Evolutionary conservation across 2,113 vertebrate species (phyloP), one percentile per base, ranked within the genome.

Genomic region (Fukomys damarensis): DNA sequence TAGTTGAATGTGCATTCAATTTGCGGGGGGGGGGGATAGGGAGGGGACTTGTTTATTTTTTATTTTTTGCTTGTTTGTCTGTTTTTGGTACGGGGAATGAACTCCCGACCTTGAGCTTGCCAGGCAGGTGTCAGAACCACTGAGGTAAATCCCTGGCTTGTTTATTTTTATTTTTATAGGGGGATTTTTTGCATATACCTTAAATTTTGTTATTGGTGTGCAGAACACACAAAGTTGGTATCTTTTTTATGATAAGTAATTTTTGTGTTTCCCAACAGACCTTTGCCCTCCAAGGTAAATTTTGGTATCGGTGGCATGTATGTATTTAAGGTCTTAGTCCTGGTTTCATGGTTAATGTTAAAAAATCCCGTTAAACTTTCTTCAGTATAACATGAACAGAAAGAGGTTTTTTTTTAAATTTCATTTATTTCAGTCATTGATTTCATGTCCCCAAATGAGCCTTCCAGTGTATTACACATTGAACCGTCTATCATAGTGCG

Each of bases 331-430:
- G 24, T 61, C 65, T 70, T 85, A 14, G 65, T 68, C 49, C 22
- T 58, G 61, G 32, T 94, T 76, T 96, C 26, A 13, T 65, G 43
- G 76, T 95, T 65, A 68, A 65, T 58, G 80, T n/a, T 89, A 52
- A 92, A 63, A 65, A 13, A 46, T 22, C 24, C 0, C 85, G 56
- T 84, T 43, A 43, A 8, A 38, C 12, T 30, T 84, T 56, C 28
- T 90, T 76, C 12, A n/a, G 11, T 61, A 2, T 32, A 81, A 32
- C 38, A 20, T 72, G 68, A 81, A 30, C 32, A 61, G 26, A 54
- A 80, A 59, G 0, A 20, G n/a, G 22, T 52, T 38, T 41, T 74
- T 52, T 10, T 30, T 24, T 63, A 84, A 79, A 46, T 16, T 9
- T 81, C 24, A 43, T 92, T 89, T 86, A 43, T 63, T 80, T 94